These are phyloP conservation scores for Pristionchus japonicus DNA, from an alignment of 2,888 invertebrate genomes.

Conservation along the genomic window DNA sequence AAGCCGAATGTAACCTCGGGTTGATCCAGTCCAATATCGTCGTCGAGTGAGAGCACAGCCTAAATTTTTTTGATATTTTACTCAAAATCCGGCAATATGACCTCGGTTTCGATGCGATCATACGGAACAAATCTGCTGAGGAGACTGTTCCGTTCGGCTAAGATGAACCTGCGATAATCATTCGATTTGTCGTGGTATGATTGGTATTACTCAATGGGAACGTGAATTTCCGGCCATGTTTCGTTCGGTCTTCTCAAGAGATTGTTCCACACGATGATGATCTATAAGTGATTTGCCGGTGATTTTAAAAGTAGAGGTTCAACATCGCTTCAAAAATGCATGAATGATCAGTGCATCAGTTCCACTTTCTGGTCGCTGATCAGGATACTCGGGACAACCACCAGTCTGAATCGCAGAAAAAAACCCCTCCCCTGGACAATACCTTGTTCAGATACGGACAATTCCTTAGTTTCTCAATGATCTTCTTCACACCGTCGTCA, in stretches of 20 bases:
- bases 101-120: constrained; percentile 2
- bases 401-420: no score
- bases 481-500: constrained; percentile 89
- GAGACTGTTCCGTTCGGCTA: neutral
- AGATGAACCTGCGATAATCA: neutral
- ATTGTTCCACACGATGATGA: constrained; percentile 11
- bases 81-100: no score
- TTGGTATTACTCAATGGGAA: neutral
- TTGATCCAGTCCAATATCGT: neutral
- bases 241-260: neutral
- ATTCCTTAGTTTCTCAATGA: constrained; percentile 88
- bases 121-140: neutral
- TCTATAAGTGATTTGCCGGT: no score
- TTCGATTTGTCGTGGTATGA: neutral
- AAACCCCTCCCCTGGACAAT: no score
- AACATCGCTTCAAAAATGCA: no score
- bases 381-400: no score
- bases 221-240: constrained; percentile 11
- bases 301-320: no score
- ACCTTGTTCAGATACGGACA: constrained; percentile 96
- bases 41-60: neutral
- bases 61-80: no score
- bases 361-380: no score
- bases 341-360: no score
- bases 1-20: neutral